Evolutionary conservation across 1,140 invertebrate species (phyloP), one percentile per base, ranked within the genome.

Genomic region (Mizuhopecten yessoensis): DNA sequence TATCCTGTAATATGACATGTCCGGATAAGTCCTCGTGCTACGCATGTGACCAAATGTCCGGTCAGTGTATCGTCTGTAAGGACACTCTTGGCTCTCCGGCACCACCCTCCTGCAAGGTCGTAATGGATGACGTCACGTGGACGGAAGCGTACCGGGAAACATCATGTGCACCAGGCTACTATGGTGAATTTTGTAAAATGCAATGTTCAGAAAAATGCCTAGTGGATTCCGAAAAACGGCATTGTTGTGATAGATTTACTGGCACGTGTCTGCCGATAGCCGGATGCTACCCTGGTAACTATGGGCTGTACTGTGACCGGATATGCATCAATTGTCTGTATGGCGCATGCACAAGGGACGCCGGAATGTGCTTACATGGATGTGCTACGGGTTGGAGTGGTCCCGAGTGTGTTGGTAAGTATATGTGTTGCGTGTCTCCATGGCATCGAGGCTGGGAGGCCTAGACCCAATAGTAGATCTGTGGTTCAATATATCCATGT

Each of bases 1-100:
- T 87, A 29, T 36, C 34, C 0, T 87, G 87, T 34, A 39, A 87
- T 23, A 34, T 36, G n/a, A 34, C 34, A 33, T 87, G 87, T 39
- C 34, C 34, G n/a, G 36, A 87, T 20, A n/a, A 39, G 23, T 0
- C 87, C 57, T 75, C 57, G 23, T 75, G 57, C n/a, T 75, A 75
- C 17, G 57, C 57, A 17, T 75, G 57, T n/a, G 57, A 75, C 57
- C 57, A 75, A 17, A 29, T 75, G 23, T 75, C 57, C n/a, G 57
- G 57, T 75, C 57, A 75, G 57, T 75, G 57, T 75, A 75, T 75
- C 57, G 57, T 75, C n/a, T 75, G 57, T n/a, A 75, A 75, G 11
- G n/a, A 75, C 23, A 75, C 57, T 29, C 23, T 75, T n/a, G 57
- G 57, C 23, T 75, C 57, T n/a, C 23, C 57, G 9, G 57, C 57